Base-by-base conservation (phyloP, 2,888 invertebrate genomes). In the Drosophila hawaiiensis region DNA sequence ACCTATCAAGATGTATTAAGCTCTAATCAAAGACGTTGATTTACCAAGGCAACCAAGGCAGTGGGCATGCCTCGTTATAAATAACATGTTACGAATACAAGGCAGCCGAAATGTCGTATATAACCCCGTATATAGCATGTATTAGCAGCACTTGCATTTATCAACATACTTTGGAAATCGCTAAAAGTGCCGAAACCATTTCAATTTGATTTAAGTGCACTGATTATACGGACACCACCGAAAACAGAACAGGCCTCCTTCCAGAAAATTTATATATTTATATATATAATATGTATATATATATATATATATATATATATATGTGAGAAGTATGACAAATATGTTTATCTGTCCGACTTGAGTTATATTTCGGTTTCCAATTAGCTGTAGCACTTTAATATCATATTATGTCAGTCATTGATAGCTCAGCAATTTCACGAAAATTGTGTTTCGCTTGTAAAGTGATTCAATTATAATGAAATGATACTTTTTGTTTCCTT, bases 1-100 rank as follows among this genome's bases (percentile, higher is more conserved):
- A 25, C 55, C 71, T 86, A 84, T 84, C 89, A 86, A 84, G 68
- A 87, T 84, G 89, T 85, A 85, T 89, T 89, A 87, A 78, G 84
- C 70, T 76, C 73, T 89, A 85, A 85, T 85, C 89, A 89, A 71
- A 82, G 78, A 82, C 85, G 80, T 89, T 85, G 85, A 85, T 85
- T 85, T 85, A 85, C 68, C 87, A 79, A 76, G 39, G 55, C 39
- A 37, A 37, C 25, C 69, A 29, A 29, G 47, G 37, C 58, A 25
- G 3, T 54, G 35, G 29, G 49, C 65, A 28, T 28, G 47, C 39
- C 75, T 37, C 4, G 58, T 66, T 77, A 77, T 81, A 80, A 80
- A 80, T 74, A 81, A 77, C 25, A 35, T 39, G 59, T 64, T 68
- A 62, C 69, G 54, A 64, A 29, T 60, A 58, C 50, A 49, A 31